Evolutionary conservation across 1,140 invertebrate genomes (phyloP).

Genomic region (Orussus abietinus): DNA sequence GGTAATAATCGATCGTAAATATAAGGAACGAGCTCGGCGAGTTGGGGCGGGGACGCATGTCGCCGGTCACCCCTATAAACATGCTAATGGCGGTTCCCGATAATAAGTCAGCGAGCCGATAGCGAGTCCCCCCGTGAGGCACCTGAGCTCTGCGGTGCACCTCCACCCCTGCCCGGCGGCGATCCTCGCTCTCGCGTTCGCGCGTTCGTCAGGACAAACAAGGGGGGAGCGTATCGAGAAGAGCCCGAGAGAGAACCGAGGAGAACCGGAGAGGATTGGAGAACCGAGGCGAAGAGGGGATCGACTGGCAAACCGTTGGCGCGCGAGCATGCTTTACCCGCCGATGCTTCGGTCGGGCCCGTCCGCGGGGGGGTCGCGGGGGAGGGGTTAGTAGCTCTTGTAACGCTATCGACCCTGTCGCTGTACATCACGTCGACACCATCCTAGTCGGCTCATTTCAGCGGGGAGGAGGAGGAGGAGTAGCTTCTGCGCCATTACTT

Average conservation of each 20-base stretch:
- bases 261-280: slow-evolving; percentile 3
- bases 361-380: slow-evolving; percentile 17
- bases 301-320: too few relatives aligned
- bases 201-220: slow-evolving; percentile 10
- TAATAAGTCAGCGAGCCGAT: slow-evolving; percentile 37
- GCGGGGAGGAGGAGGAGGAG: slow-evolving; percentile 28
- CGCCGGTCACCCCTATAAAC: slow-evolving; percentile 35
- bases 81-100: slow-evolving; percentile 39
- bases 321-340: slow-evolving; percentile 29
- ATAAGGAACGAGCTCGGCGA: slow-evolving; percentile 16
- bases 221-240: slow-evolving; percentile 7
- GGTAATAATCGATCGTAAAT: slow-evolving; percentile 36
- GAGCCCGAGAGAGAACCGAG: slow-evolving; percentile 6
- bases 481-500: slow-evolving; percentile 49
- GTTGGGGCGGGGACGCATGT: slow-evolving; percentile 9
- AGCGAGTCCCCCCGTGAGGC: slow-evolving; percentile 8
- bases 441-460: slow-evolving; percentile 47
- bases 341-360: slow-evolving; percentile 27
- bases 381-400: slow-evolving; percentile 53
- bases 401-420: slow-evolving; percentile 55
- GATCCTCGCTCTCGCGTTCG: slow-evolving; percentile 15
- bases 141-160: neutral
- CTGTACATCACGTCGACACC: slow-evolving; percentile 55
- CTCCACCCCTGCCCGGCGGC: too few relatives aligned
- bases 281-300: too few relatives aligned